Evolutionary conservation across 1,140 invertebrate genomes (phyloP).

Genomic region (Stegodyphus mimosarum): DNA sequence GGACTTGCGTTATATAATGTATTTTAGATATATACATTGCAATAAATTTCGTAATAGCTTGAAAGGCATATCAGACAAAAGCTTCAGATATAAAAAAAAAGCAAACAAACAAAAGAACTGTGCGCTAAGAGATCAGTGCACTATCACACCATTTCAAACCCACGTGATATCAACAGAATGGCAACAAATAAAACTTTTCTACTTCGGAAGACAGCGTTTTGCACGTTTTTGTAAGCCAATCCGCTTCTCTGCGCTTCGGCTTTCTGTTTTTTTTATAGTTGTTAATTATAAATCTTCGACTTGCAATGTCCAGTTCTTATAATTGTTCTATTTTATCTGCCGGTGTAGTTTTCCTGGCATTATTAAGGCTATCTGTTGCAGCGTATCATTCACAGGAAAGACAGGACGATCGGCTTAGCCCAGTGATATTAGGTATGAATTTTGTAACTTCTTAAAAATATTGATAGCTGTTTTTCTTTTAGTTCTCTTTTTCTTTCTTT

Average conservation of each 20-base stretch:
- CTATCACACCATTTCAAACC: neutral
- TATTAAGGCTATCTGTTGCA: neutral
- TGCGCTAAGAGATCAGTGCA: neutral
- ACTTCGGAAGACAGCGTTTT: neutral
- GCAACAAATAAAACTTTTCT: too few relatives aligned
- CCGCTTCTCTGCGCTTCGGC: neutral
- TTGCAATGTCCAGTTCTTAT: constrained; percentile 1
- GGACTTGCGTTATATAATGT: too few relatives aligned
- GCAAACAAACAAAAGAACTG: neutral
- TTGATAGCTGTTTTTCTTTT: neutral
- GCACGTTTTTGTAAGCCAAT: neutral
- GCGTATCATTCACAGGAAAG: constrained; percentile 6
- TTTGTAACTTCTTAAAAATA: neutral
- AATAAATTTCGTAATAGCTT: too few relatives aligned
- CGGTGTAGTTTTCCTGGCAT: neutral
- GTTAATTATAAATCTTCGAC: neutral
- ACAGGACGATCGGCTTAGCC: neutral
- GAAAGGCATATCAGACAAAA: too few relatives aligned
- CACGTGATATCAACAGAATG: neutral
- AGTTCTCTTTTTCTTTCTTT: neutral
- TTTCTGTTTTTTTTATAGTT: neutral
- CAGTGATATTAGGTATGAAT: constrained; percentile 32
- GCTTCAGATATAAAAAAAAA: too few relatives aligned
- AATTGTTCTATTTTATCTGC: neutral
- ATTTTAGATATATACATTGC: too few relatives aligned